phyloP scores from a whole-genome alignment of 1,140 invertebrate genomes.

The Lasioglossum baleicum region DNA sequence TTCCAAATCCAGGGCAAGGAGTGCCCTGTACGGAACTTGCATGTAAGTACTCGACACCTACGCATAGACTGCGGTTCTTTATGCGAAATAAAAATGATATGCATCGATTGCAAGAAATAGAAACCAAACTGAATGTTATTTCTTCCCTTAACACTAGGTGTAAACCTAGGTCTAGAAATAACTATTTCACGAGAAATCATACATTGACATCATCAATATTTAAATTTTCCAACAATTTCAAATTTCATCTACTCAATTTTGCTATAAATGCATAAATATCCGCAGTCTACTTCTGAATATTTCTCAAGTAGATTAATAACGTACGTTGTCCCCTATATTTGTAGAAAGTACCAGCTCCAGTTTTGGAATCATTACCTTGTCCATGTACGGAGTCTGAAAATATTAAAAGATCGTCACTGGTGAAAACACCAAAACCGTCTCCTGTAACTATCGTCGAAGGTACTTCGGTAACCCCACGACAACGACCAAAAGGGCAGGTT shows the following conservation, averaged over 20 bases:
- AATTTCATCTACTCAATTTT: too few relatives aligned
- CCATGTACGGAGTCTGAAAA: constrained; percentile 84
- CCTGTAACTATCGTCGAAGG: constrained; percentile 82
- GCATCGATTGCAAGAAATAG: too few relatives aligned
- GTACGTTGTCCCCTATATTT: constrained; percentile 36
- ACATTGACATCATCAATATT: too few relatives aligned
- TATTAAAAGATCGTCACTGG: constrained; percentile 81
- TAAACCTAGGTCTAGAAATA: too few relatives aligned
- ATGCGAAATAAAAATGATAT: too few relatives aligned
- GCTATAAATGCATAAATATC: too few relatives aligned
- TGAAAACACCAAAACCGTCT: constrained; percentile 80
- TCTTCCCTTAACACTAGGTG: too few relatives aligned
- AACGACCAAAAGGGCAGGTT: constrained; percentile 87
- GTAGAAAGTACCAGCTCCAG: constrained; percentile 84
- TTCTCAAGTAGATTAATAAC: neutral
- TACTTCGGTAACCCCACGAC: constrained; percentile 91
- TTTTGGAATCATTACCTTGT: constrained; percentile 83
- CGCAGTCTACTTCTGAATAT: neutral
- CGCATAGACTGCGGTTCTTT: too few relatives aligned
- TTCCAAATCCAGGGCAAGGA: constrained; percentile 88
- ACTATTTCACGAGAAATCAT: too few relatives aligned
- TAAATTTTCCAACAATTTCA: too few relatives aligned
- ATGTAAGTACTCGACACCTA: constrained; percentile 81
- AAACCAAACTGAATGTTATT: too few relatives aligned
- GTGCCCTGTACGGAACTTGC: constrained; percentile 90